These are phyloP conservation scores for Sycophila sp. DNA, from an alignment of 1,140 invertebrate species.

Conservation along the genomic window DNA sequence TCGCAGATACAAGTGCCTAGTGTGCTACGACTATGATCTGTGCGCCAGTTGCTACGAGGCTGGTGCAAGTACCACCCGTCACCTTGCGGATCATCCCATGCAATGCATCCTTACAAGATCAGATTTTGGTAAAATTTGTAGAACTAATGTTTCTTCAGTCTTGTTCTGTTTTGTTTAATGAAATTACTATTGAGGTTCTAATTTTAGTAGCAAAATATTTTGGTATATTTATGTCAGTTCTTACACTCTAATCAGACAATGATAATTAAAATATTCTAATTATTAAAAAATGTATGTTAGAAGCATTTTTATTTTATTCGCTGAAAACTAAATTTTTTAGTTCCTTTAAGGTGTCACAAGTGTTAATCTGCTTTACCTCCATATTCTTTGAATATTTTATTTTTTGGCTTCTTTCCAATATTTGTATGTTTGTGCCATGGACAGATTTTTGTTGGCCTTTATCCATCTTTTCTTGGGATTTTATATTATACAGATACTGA, in stretches of 20 bases:
- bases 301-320: neutral
- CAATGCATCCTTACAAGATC: slow-evolving; percentile 97
- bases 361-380: slow-evolving; percentile 16
- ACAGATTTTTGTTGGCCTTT: slow-evolving; percentile 37
- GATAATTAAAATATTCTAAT: too few relatives aligned
- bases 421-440: slow-evolving; percentile 36
- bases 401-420: slow-evolving; percentile 38
- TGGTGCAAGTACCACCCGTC: slow-evolving; percentile 91
- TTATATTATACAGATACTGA: slow-evolving; percentile 24
- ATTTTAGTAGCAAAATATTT: too few relatives aligned
- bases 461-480: slow-evolving; percentile 34
- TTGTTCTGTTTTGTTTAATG: too few relatives aligned
- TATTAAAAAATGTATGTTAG: too few relatives aligned
- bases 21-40: slow-evolving; percentile 99
- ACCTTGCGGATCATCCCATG: slow-evolving; percentile 96
- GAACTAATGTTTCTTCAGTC: too few relatives aligned
- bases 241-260: too few relatives aligned
- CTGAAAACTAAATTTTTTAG: neutral
- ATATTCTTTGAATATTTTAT: slow-evolving; percentile 24
- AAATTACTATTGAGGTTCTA: too few relatives aligned
- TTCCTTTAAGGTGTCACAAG: slow-evolving; percentile 3
- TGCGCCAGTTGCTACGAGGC: slow-evolving; percentile 96
- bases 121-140: slow-evolving; percentile 85
- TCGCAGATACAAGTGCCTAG: slow-evolving; percentile 96
- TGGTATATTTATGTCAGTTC: too few relatives aligned